Percentiles rank a stretch among this genome's conserved stretches.
Conservation (phyloP, 2,888 invertebrate species). For the Micoletzkya japonica region DNA sequence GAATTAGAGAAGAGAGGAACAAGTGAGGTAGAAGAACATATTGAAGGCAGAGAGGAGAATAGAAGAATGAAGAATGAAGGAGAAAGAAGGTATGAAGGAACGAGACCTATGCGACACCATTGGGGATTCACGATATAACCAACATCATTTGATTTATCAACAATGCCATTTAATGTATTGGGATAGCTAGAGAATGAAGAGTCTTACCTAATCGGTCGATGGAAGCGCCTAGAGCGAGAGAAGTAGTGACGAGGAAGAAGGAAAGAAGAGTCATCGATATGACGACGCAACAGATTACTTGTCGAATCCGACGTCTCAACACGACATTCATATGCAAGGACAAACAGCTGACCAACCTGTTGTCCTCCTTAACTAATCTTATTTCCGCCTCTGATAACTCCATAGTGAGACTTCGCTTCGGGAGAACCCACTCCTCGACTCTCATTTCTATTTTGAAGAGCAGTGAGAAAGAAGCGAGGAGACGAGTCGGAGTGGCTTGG, state of each 20-base stretch:
- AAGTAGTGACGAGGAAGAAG: slow-evolving; percentile 23
- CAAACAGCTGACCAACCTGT: slow-evolving; percentile 3
- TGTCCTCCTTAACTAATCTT: slow-evolving; percentile 23
- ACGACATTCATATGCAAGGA: not conserved
- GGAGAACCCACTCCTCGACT: not conserved
- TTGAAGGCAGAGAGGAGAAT: no score
- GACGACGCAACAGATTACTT: slow-evolving; percentile 13
- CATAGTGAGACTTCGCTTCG: no score
- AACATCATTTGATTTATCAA: no score
- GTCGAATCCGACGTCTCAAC: slow-evolving; percentile 10
- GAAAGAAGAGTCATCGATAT: slow-evolving; percentile 17
- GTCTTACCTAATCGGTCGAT: slow-evolving; percentile 27
- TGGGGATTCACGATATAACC: no score
- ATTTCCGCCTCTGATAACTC: slow-evolving; percentile 12
- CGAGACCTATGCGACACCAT: no score
- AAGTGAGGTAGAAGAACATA: no score
- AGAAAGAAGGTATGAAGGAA: no score
- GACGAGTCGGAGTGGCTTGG: not conserved
- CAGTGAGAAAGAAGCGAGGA: not conserved
- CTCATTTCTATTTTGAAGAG: slow-evolving; percentile 19
- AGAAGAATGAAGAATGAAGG: no score
- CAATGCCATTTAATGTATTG: no score
- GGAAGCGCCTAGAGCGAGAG: slow-evolving; percentile 22
- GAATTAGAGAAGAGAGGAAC: no score
- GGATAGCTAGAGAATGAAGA: no score